Conservation (phyloP, 2,113 vertebrate species). For the Microcebus lehilahytsara region DNA sequence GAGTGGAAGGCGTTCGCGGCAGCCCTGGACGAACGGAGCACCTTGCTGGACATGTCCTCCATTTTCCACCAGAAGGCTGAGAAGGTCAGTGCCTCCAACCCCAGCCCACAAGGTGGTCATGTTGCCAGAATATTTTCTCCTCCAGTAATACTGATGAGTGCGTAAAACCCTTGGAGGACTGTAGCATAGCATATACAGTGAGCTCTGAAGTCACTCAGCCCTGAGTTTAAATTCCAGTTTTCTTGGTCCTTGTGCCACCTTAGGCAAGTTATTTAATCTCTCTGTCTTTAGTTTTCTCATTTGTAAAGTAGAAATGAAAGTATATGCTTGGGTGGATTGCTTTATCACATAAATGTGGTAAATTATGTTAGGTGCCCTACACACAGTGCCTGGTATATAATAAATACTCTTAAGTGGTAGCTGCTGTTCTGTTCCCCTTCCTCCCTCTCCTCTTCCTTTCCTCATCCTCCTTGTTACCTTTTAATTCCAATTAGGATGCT, state of each 20-base stretch:
- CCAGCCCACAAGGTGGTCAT: rapidly evolving
- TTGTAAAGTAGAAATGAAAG: neutral
- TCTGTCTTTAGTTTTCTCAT: neutral
- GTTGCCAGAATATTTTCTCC: rapidly evolving
- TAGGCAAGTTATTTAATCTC: neutral
- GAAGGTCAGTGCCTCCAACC: constrained; percentile 87
- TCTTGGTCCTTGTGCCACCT: too few species aligned
- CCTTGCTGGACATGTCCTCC: constrained; percentile 96
- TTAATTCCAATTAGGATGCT: neutral
- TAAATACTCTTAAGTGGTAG: neutral
- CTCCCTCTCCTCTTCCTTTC: rapidly evolving
- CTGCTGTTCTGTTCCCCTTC: neutral
- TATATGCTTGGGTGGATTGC: neutral
- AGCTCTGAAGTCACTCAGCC: neutral
- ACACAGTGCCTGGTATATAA: rapidly evolving
- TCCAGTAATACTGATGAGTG: rapidly evolving
- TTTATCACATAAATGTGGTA: rapidly evolving
- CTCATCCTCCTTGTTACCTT: rapidly evolving
- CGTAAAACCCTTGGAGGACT: rapidly evolving
- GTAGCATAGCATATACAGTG: rapidly evolving
- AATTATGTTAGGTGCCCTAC: rapidly evolving
- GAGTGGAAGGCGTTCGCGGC: constrained; percentile 99
- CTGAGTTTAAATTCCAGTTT: neutral
- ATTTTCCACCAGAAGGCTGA: constrained; percentile 98
- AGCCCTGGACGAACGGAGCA: constrained; percentile 96